Evolutionary conservation across 2,113 vertebrate species (phyloP), one percentile per base, ranked within the genome.

Genomic region (Laticauda laticaudata): DNA sequence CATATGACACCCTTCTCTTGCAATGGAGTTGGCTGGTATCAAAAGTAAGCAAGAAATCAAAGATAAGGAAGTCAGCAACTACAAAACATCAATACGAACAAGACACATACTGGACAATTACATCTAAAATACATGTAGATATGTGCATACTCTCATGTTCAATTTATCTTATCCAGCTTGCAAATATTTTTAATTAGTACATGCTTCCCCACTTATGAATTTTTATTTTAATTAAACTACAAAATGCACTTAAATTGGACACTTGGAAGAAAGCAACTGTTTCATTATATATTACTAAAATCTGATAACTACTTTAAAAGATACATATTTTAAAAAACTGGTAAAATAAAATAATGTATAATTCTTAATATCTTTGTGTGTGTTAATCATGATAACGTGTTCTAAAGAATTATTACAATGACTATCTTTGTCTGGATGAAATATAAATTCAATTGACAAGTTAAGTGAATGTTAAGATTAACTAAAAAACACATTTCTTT

Each of bases 11-110:
- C 81, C 26, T 94, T 93, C 93, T 96, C 96, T 96, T 53, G 64
- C 98, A 98, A 97, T 96, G 95, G 96, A 96, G 93, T 95, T 94
- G 9, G 86, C 96, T 93, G 92, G 93, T 69, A 96, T 95, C 93
- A 95, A 95, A 92, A 94, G 97, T 88, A 91, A 96, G 61, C 61
- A 64, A 56, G 45, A 96, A 97, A 97, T 97, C 96, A 97, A 96
- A 98, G 95, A 2, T 14, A 91, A 45, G 61, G 54, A 96, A 92
- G 89, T 88, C 90, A 94, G 91, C 94, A 94, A 95, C 94, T 94
- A 92, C 92, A 90, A 88, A 92, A 91, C 97, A 95, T 93, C 97
- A 96, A 92, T 26, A 87, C 94, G 96, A 96, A 95, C 95, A 96
- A 96, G 96, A 90, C 93, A 94, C 86, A 93, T 93, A 92, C 45